Conservation (phyloP, 2,888 invertebrate genomes). For the Drosophila phalerata region DNA sequence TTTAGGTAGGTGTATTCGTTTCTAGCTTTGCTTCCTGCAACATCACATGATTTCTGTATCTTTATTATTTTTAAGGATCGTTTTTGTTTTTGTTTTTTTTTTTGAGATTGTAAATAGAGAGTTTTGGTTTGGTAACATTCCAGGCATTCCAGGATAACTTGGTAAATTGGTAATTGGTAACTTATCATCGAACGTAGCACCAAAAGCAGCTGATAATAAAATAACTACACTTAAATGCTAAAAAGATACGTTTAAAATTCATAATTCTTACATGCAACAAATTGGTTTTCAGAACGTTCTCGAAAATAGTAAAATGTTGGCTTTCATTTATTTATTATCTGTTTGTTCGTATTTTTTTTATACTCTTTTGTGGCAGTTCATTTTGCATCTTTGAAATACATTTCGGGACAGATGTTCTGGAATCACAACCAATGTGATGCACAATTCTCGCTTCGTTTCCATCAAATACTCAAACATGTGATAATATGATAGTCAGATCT, state of each 20-base stretch:
- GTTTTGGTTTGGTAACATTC: constrained; percentile 41
- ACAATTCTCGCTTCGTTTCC: constrained; percentile 5
- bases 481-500: background rate
- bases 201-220: constrained; percentile 75
- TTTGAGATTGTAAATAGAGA: constrained; percentile 53
- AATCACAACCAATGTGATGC: constrained; percentile 53
- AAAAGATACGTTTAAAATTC: constrained; percentile 64
- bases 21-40: constrained; percentile 79
- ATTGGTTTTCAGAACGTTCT: constrained; percentile 16
- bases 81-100: constrained; percentile 21
- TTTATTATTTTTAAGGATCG: constrained; percentile 14
- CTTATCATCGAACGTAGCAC: constrained; percentile 70
- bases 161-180: constrained; percentile 45
- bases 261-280: constrained; percentile 38
- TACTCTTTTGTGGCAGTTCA: constrained; percentile 49
- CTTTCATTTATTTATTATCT: constrained; percentile 7
- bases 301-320: constrained; percentile 34
- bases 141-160: constrained; percentile 29
- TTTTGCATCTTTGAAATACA: constrained; percentile 41
- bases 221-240: constrained; percentile 75
- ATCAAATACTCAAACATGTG: constrained; percentile 17
- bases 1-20: constrained; percentile 78
- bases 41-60: constrained; percentile 73
- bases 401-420: constrained; percentile 44
- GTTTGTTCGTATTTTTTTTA: constrained; percentile 5